A percentile compares a stretch with the other conserved stretches of the same genome.
Evolutionary conservation across 64 coral and sea anemone genomes (phyloP).

Genomic region (Montipora foliosa): DNA sequence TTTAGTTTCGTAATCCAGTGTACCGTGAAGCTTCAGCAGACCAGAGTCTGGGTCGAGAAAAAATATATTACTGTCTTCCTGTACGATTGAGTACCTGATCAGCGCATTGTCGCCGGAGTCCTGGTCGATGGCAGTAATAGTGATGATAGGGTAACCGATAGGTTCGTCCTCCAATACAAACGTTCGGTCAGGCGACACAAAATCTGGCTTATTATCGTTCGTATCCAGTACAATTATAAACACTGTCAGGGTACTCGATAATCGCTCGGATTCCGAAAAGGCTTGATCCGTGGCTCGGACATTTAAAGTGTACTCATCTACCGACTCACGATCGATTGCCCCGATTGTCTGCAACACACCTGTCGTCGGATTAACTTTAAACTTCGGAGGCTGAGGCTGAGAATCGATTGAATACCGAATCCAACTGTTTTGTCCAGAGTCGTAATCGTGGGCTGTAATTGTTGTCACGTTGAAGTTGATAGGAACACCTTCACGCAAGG

Average conservation of each 20-base stretch:
- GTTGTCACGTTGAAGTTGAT: slow-evolving; percentile 67
- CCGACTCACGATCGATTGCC: slow-evolving; percentile 77
- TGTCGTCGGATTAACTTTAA: slow-evolving; percentile 71
- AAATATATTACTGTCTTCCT: slow-evolving; percentile 63
- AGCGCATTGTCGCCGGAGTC: slow-evolving; percentile 58
- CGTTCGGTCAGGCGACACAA: slow-evolving; percentile 66
- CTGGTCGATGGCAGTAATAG: slow-evolving; percentile 79
- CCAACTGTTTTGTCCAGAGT: slow-evolving; percentile 89
- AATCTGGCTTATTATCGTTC: slow-evolving; percentile 91
- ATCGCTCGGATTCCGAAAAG: slow-evolving; percentile 68
- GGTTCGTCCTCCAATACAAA: slow-evolving; percentile 94
- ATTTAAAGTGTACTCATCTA: slow-evolving; percentile 83
- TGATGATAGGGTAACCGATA: slow-evolving; percentile 79
- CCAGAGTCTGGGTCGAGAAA: slow-evolving; percentile 74
- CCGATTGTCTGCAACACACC: slow-evolving; percentile 75
- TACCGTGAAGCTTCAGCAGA: slow-evolving; percentile 64
- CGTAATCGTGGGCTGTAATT: slow-evolving; percentile 81
- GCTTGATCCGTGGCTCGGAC: slow-evolving; percentile 94
- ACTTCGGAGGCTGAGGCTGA: slow-evolving; percentile 69
- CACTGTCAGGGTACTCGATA: slow-evolving; percentile 86
- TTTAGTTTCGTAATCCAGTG: slow-evolving; percentile 75
- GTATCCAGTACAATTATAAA: slow-evolving; percentile 71
- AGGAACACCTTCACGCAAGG: slow-evolving; percentile 71
- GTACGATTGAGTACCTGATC: slow-evolving; percentile 75
- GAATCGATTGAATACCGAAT: slow-evolving; percentile 90